Conservation (phyloP, 2,113 vertebrate genomes). For the Pimephales promelas region DNA sequence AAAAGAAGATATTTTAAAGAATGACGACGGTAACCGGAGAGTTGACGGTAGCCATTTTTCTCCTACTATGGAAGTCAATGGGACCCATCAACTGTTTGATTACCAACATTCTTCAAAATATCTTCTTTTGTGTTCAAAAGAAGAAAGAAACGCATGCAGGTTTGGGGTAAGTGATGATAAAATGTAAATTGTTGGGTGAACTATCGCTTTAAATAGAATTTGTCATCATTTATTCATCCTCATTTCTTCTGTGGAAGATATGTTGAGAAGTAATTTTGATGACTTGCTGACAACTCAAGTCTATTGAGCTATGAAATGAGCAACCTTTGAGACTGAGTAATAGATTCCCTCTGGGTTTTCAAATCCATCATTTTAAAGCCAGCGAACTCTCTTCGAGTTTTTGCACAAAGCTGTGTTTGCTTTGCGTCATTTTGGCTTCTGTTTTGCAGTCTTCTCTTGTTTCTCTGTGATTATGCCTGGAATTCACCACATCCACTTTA, state of each 20-base stretch:
- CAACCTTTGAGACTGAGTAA: slow-evolving; percentile 14
- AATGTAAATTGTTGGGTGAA: background rate
- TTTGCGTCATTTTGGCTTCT: slow-evolving; percentile 23
- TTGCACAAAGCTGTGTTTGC: background rate
- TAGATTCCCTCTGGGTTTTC: background rate
- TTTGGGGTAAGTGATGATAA: background rate
- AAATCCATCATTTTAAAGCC: slow-evolving; percentile 43
- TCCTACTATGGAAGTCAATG: no score
- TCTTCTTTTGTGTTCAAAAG: no score
- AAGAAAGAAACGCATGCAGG: no score
- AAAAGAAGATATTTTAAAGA: no score
- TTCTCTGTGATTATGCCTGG: slow-evolving; percentile 42
- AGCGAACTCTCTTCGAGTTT: slow-evolving; percentile 49
- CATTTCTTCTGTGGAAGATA: no score
- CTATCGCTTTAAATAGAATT: background rate
- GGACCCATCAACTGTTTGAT: no score
- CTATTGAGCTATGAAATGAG: slow-evolving; percentile 5
- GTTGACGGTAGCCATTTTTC: no score
- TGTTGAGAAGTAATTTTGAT: no score
- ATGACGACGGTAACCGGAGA: no score
- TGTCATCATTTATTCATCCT: no score
- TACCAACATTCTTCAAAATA: no score
- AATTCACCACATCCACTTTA: slow-evolving; percentile 35
- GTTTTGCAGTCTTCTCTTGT: slow-evolving; percentile 23
- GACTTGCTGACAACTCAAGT: background rate